phyloP scores from a whole-genome alignment of 2,888 invertebrate species.

The Ophion costatus region DNA sequence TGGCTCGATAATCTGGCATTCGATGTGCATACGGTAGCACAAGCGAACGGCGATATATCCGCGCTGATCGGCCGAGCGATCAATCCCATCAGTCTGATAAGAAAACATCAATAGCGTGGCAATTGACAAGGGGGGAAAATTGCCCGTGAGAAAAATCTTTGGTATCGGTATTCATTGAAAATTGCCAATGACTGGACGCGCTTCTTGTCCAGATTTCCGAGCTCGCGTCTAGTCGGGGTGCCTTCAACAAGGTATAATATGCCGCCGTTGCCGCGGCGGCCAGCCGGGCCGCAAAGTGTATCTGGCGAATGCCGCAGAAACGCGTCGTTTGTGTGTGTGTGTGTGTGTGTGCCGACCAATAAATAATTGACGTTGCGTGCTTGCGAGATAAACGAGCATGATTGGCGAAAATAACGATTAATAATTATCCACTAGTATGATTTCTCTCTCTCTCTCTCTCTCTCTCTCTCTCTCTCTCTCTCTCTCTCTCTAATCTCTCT shows the following conservation, averaged over 20 bases:
- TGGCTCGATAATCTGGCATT: conserved; percentile 5
- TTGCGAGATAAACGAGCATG: conserved; percentile 81
- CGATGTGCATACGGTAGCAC: background rate
- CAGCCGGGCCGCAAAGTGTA: conserved; percentile 23
- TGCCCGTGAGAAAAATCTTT: background rate
- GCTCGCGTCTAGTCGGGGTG: background rate
- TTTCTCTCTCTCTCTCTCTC: conserved; percentile 61
- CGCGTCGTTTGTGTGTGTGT: conserved; percentile 43
- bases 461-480: conserved; percentile 33
- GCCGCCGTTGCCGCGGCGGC: conserved; percentile 43
- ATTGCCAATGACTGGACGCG: conserved; percentile 18
- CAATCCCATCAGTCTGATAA: background rate
- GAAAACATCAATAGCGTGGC: background rate
- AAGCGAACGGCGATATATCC: background rate
- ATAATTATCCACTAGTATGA: conserved; percentile 81
- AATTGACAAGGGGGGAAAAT: background rate
- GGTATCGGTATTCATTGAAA: background rate
- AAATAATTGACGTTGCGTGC: conserved; percentile 82
- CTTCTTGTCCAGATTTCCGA: background rate
- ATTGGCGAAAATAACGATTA: conserved; percentile 83
- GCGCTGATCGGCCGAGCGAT: background rate
- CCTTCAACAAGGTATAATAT: conserved; percentile 25
- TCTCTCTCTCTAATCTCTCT: conserved; percentile 18
- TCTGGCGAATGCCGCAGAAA: conserved; percentile 29
- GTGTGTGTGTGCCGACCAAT: conserved; percentile 70